A percentile compares a stretch with the other conserved stretches of the same genome.
phyloP scores from a whole-genome alignment of 2,797 vertebrate species.

The Pangasius krempfi region DNA sequence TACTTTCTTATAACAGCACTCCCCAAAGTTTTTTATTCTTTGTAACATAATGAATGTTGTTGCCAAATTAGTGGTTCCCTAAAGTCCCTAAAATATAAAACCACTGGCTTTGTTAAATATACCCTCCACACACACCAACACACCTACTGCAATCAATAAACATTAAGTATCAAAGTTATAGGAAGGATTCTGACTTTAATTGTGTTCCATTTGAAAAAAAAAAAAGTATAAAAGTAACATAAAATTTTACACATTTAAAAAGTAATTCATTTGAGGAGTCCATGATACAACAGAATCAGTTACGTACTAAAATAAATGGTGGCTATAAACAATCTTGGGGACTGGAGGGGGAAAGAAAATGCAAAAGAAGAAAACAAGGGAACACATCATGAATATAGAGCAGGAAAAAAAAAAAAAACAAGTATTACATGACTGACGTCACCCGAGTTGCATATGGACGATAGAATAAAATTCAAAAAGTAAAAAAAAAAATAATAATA shows the following conservation, averaged over 20 bases:
- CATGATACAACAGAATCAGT: constrained; percentile 93
- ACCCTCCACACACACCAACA: background rate
- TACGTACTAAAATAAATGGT: constrained; percentile 90
- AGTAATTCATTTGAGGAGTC: constrained; percentile 95
- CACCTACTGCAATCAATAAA: background rate
- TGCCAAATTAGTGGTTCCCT: background rate
- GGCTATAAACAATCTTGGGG: constrained; percentile 90
- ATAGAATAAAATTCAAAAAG: background rate
- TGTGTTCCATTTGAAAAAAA: constrained; percentile 97
- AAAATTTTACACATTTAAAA: constrained; percentile 95
- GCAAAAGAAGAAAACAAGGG: constrained; percentile 89
- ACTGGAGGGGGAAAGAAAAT: constrained; percentile 76
- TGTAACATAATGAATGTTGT: background rate
- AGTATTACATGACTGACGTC: constrained; percentile 86
- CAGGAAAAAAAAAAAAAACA: constrained; percentile 50
- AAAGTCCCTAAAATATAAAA: background rate
- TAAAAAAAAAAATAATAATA: background rate
- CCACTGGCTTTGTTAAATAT: background rate
- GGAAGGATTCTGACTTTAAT: constrained; percentile 93
- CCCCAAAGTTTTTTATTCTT: background rate
- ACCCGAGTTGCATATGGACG: constrained; percentile 68
- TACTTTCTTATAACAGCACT: background rate
- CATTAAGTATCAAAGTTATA: constrained; percentile 49
- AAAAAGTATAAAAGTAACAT: constrained; percentile 98
- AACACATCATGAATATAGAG: constrained; percentile 30